Evolutionary conservation across 2,888 invertebrate genomes (phyloP), one percentile per base, ranked within the genome.

Genomic region (Papilio gigon): DNA sequence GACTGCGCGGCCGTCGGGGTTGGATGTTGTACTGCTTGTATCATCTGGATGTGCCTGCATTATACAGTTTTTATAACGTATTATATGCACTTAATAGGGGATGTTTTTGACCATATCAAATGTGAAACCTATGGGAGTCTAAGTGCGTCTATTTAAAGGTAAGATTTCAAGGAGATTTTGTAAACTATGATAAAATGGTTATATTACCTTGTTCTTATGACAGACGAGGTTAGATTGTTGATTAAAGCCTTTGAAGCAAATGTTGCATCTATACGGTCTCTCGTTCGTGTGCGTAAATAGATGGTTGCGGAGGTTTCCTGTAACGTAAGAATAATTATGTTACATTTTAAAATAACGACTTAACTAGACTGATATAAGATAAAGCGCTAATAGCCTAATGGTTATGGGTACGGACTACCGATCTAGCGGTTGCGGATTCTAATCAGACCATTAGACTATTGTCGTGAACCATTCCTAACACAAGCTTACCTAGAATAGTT

Each of bases 161-260:
- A n/a, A n/a, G n/a, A n/a, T n/a, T n/a, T n/a, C n/a, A n/a, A n/a
- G n/a, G n/a, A n/a, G n/a, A n/a, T n/a, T n/a, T n/a, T n/a, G n/a
- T n/a, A n/a, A n/a, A n/a, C n/a, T n/a, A n/a, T n/a, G n/a, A 0
- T 5, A 40, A 40, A 40, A 40, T 0, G 2, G 9, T 2, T 25
- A 50, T 22, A 9, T 73, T 75, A 94, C 94, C 92, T 95, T 95
- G 74, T 95, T 93, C 82, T 95, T 95, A 79, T 96, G 96, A 78
- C 96, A 96, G 77, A 95, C 95, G 67, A 96, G 92, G 84, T 96
- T 96, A 11, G 96, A 96, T 92, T 95, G 95, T 79, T 96, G 96
- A 82, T 96, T 96, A 88, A 96, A 96, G 0, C 96, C 96, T 78
- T 95, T 95, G 69, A 93, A 88, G 82, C 96, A 96, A 58, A 94